Evolutionary conservation across 2,797 vertebrate species (phyloP), one percentile per base, ranked within the genome.

Genomic region (Dicrostonyx torquatus): DNA sequence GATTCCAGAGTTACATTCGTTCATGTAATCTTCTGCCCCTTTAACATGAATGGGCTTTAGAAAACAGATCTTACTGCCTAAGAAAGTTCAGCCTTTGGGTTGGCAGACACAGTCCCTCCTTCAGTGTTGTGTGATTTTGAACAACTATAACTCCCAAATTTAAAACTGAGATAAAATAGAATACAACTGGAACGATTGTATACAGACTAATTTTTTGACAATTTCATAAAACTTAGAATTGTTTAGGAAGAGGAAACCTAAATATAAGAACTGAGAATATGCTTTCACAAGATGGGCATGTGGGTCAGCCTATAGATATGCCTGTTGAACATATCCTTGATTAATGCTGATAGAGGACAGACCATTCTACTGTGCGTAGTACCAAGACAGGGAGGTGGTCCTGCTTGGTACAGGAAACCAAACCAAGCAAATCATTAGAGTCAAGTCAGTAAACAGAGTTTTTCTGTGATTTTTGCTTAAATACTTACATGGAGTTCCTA

Each of bases 371-470:
- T 24, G 37, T 5, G 37, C 5, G 10, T 13, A 40, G 66, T 18
- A 26, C 12, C 24, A 75, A 2, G 0, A 3, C 18, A 11, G 5
- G 18, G 37, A 82, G 24, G 40, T 18, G 1, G 10, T 45, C 18
- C 17, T 43, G 5, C 1, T 22, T 22, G 11, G 5, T 64, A 64
- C 13, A 64, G 45, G 2, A 64, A 64, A 45, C 10, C 40, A 64
- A 45, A 5, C 15, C 17, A 83, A 20, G 37, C 40, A 64, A 64
- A 6, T 29, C 40, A 48, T 18, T 34, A 22, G 40, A 43, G 5
- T 20, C 37, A 73, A 13, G 37, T 11, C 20, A 24, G 37, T 73
- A 43, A 43, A 43, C 0, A 26, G 11, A 73, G 40, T 73, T 43
- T 12, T 5, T 43, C 37, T 43, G 37, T 7, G 1, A 10, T 17